Conservation (phyloP, 2,797 vertebrate genomes). For the Thripadectes ignobilis region DNA sequence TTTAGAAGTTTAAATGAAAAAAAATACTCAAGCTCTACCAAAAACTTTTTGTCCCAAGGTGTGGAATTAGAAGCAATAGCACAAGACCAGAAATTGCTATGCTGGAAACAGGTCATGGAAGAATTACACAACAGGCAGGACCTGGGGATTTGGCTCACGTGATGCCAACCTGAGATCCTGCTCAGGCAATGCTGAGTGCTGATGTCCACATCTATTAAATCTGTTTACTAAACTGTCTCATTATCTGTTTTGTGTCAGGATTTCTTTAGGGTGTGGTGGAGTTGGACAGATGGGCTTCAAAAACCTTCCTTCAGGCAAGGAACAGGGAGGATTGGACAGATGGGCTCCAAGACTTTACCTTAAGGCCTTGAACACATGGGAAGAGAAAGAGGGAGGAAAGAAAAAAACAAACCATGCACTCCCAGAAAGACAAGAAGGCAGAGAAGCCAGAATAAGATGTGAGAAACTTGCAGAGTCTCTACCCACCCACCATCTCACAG, state of each 20-base stretch:
- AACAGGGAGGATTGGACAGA: slow-evolving; percentile 70
- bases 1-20: not conserved
- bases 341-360: slow-evolving; percentile 72
- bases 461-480: not conserved
- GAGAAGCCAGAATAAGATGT: not conserved
- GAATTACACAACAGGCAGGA: slow-evolving; percentile 19
- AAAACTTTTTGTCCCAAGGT: not conserved
- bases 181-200: slow-evolving; percentile 14
- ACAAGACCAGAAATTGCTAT: not conserved
- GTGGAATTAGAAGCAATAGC: not conserved
- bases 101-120: slow-evolving; percentile 15
- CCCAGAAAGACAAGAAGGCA: not conserved
- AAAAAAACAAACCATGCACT: not conserved
- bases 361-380: slow-evolving; percentile 61
- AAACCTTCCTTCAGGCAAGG: slow-evolving; percentile 71
- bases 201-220: slow-evolving; percentile 77
- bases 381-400: not conserved
- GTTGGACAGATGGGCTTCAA: slow-evolving; percentile 77
- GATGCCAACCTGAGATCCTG: slow-evolving; percentile 33
- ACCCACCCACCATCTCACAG: not conserved
- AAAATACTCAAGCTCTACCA: not conserved
- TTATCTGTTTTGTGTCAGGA: slow-evolving; percentile 75
- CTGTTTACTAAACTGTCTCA: slow-evolving; percentile 76
- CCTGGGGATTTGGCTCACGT: slow-evolving; percentile 28
- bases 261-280: slow-evolving; percentile 77